These are phyloP conservation scores for Macrophya annulata DNA, from an alignment of 2,888 invertebrate genomes.

Conservation along the genomic window DNA sequence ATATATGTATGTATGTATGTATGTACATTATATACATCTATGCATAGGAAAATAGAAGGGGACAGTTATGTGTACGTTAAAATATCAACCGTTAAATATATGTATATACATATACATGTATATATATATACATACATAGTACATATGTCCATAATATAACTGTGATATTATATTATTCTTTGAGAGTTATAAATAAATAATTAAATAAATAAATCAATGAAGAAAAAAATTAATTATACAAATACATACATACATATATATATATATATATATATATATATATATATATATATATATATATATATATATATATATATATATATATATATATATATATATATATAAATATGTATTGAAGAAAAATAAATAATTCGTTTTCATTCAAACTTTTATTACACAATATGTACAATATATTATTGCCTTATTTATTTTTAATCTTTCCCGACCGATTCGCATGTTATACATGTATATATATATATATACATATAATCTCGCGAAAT, in stretches of 20 bases:
- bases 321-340: no score
- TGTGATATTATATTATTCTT: constrained; percentile 77
- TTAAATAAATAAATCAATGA: not conserved
- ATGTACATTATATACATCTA: not conserved
- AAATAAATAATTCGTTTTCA: constrained; percentile 4
- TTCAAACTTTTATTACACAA: not conserved
- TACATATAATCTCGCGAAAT: no score
- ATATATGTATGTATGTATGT: not conserved
- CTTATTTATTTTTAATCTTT: not conserved
- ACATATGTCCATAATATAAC: constrained; percentile 69
- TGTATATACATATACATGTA: not conserved
- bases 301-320: no score
- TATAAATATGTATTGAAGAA: not conserved
- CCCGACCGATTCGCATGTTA: not conserved
- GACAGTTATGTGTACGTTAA: not conserved
- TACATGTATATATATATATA: not conserved
- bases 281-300: no score
- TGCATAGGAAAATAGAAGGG: not conserved
- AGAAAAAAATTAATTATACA: constrained; percentile 24
- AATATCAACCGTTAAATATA: constrained; percentile 8
- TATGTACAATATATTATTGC: not conserved
- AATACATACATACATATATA: no score
- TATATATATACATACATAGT: not conserved
- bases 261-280: no score
- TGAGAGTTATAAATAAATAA: constrained; percentile 58